Evolutionary conservation across 2,113 vertebrate genomes (phyloP), one percentile per base, ranked within the genome.

Genomic region (Gasterosteus nipponicus): DNA sequence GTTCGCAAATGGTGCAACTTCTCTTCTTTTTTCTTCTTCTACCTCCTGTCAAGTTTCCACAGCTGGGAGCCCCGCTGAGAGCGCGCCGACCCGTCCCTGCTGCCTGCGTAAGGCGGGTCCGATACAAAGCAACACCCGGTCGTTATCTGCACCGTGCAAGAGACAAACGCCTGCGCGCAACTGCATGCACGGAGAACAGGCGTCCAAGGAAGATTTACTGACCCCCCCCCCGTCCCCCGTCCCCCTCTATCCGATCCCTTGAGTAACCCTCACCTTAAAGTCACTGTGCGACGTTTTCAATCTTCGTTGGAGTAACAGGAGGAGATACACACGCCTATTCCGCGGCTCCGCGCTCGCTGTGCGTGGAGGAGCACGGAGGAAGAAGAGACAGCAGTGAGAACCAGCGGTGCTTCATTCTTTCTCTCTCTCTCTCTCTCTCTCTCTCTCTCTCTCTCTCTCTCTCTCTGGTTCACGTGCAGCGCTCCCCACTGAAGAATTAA

Each of bases 291-390:
- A 49, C 59, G 82, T 38, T 58, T 78, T 75, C 67, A 22, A 53
- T 77, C 44, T 67, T 76, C 74, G 71, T 15, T 61, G 73, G 61
- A 73, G 78, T 38, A 39, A 64, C 54, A 54, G 42, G 58, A 31
- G 47, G 26, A 53, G 42, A 67, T n/a, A 80, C 78, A 47, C 87
- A 77, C 84, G 84, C 85, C 81, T 94, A 94, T 94, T 94, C 92
- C 92, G 89, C 90, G 80, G 88, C 83, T 90, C 80, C 60, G 67
- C 41, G 76, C 31, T 77, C 81, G 69, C 72, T 78, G 74, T 83
- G 35, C 6, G 78, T 72, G 57, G 73, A 80, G 72, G 65, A 81
- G 69, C 70, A 56, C 38, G 19, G 77, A 86, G 68, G 83, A 64
- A 86, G 83, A 73, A 80, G 87, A 72, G 49, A 51, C 84, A 80